Conservation (phyloP, 1,140 invertebrate genomes). For the Zaprionus inermis region DNA sequence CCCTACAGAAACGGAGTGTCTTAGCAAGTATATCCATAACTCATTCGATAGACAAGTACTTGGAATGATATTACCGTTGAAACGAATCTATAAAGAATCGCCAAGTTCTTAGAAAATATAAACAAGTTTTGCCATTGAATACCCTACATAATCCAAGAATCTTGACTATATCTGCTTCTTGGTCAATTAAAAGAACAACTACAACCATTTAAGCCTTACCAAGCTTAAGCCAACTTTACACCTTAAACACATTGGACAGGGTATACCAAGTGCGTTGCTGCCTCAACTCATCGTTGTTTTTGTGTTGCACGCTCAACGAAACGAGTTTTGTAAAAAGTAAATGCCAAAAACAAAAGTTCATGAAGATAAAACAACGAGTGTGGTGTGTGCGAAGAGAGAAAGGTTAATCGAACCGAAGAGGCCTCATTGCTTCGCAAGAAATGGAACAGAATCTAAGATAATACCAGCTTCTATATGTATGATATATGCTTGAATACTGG, state of each 20-base stretch:
- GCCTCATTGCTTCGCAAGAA: conserved; percentile 11
- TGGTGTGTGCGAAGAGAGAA: conserved; percentile 7
- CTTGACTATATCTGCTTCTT: not conserved
- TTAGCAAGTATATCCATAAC: no score
- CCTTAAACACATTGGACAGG: not conserved
- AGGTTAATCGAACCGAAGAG: conserved; percentile 27
- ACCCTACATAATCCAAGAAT: not conserved
- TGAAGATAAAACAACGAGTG: conserved; percentile 6
- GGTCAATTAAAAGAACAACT: not conserved
- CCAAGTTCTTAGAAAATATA: no score
- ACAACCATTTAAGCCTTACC: no score
- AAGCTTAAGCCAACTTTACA: no score
- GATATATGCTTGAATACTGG: not conserved
- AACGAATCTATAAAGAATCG: no score
- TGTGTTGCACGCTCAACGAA: conserved; percentile 52
- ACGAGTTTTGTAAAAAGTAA: conserved; percentile 57
- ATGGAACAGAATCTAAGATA: conserved; percentile 19
- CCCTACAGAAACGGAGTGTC: no score
- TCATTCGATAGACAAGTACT: no score
- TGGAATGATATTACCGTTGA: no score
- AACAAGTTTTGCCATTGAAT: not conserved
- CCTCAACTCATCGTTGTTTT: conserved; percentile 28
- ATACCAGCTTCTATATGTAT: not conserved
- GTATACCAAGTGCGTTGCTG: not conserved
- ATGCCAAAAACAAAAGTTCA: conserved; percentile 11